Conservation (phyloP, 2,113 vertebrate genomes). For the Crotophaga sulcirostris region DNA sequence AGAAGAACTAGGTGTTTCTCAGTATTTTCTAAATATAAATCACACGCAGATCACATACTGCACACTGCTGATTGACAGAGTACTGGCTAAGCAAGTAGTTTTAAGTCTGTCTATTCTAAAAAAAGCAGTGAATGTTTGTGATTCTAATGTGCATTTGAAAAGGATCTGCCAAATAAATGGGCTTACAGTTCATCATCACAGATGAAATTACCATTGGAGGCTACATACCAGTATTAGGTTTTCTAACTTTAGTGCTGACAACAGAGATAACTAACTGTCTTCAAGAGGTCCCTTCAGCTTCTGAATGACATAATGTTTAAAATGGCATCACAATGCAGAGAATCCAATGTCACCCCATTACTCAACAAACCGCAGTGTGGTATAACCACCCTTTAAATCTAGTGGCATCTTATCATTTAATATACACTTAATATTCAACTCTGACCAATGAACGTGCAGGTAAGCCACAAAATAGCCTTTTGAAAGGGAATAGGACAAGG, state of each 20-base stretch:
- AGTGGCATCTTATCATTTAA: not conserved
- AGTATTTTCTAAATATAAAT: conserved; percentile 8
- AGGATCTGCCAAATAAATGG: not conserved
- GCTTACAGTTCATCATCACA: not conserved
- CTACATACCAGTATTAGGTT: not conserved
- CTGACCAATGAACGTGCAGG: not conserved
- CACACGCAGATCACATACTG: not conserved
- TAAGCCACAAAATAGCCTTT: not conserved
- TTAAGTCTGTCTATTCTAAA: not conserved
- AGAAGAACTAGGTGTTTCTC: not conserved
- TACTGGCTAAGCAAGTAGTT: not conserved
- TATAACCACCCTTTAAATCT: not conserved
- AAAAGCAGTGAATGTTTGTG: not conserved
- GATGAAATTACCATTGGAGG: not conserved
- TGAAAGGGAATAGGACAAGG: not conserved
- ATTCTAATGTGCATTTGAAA: not conserved
- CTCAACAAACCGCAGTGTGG: not conserved
- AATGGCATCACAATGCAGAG: not conserved
- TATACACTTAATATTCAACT: not conserved
- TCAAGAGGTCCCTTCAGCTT: not conserved
- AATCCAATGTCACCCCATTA: not conserved
- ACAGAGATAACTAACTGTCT: not conserved
- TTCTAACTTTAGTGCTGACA: not conserved
- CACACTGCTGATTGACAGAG: not conserved
- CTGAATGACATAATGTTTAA: not conserved